Base-by-base conservation (phyloP, 2,888 invertebrate genomes). In the Chrysomela aeneicollis region DNA sequence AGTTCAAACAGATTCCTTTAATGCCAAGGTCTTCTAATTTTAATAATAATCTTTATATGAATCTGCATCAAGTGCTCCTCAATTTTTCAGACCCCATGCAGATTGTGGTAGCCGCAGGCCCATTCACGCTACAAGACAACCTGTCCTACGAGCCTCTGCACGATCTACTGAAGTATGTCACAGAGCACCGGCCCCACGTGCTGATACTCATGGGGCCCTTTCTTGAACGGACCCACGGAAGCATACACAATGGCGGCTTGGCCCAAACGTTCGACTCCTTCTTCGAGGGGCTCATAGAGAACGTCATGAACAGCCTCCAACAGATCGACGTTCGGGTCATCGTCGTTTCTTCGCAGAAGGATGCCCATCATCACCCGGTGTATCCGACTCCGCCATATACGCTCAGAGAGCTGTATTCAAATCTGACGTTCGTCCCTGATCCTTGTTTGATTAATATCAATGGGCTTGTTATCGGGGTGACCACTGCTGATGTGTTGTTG, bases 171-270 rank as follows among this genome's bases (percentile, higher is more conserved):
- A 78, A 76, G 15, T 88, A 90, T 75, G 87, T 94, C 0, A 83
- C 82, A 61, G 84, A 87, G 12, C 85, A 90, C 69, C 86, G 87
- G 72, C 97, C 97, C 0, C 90, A 97, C 79, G 83, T 95, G 18
- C 86, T 93, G 42, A 87, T 97, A 67, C 83, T 97, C 74, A 87
- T 91, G 10, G 97, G 97, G 0, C 96, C 97, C 0, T 93, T 96
- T 79, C 80, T 96, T 59, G 94, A 95, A 76, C 55, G 51, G 26
- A 84, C 85, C 9, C 87, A 87, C 19, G 82, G 86, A 12, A 84
- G 87, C 63, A 84, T 92, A n/a, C 83, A 79, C 46, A 87, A 88
- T 63, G 86, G 87, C 64, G 70, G 69, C 17, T 83, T 92, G 73
- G 87, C 87, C 0, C 89, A 90, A 73, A 88, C 91, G 0, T 94